Percentiles rank a stretch among this genome's conserved stretches.
Conservation (phyloP, 2,797 vertebrate species). For the Argya squamiceps region DNA sequence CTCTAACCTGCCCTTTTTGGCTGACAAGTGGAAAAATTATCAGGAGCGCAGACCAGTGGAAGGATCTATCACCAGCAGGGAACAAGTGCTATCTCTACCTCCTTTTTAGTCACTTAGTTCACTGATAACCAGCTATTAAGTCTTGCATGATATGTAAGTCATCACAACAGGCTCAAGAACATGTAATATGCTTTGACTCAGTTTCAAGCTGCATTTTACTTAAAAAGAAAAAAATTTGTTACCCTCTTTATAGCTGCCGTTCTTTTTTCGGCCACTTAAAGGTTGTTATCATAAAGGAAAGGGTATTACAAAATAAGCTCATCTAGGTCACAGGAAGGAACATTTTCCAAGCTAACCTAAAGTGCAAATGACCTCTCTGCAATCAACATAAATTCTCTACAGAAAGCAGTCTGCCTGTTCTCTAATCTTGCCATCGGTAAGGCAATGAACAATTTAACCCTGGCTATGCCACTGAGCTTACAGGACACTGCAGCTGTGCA, state of each 20-base stretch:
- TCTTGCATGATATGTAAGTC: neutral
- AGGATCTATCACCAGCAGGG: neutral
- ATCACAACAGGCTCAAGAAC: neutral
- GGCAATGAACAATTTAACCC: neutral
- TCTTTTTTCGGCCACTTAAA: neutral
- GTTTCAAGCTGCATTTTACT: neutral
- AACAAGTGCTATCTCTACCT: neutral
- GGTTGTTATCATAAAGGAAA: neutral
- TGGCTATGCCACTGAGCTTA: neutral
- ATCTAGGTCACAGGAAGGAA: slow-evolving; percentile 20
- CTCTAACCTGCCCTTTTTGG: neutral
- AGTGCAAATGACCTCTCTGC: neutral
- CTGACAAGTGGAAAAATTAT: neutral
- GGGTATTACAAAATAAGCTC: slow-evolving; percentile 9
- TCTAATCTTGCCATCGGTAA: slow-evolving; percentile 8
- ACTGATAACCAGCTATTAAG: neutral
- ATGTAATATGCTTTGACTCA: neutral
- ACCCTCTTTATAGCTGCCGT: neutral
- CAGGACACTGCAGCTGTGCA: neutral
- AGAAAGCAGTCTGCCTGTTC: neutral
- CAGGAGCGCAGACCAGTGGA: neutral
- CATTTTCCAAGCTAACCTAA: neutral
- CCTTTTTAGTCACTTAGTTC: neutral
- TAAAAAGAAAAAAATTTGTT: neutral
- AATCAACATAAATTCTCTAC: neutral